Conservation (phyloP, 1,140 invertebrate genomes). For the Orchesella cincta region DNA sequence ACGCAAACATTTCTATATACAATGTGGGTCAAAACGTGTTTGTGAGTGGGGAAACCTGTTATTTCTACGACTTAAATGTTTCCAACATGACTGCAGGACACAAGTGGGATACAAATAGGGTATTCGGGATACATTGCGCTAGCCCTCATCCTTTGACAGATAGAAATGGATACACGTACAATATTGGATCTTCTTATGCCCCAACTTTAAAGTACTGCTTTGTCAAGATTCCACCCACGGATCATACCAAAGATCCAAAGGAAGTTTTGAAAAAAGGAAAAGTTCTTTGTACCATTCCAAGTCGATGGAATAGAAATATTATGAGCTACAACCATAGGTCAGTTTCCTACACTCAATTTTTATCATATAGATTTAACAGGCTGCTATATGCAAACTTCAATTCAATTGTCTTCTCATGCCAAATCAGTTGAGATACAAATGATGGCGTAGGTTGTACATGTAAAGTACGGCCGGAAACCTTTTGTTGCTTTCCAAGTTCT, state of each 20-base stretch:
- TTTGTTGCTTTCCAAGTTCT: too few species aligned
- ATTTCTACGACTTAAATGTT: slow-evolving; percentile 33
- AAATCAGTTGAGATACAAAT: too few species aligned
- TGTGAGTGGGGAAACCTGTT: slow-evolving; percentile 48
- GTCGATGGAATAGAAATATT: slow-evolving; percentile 53
- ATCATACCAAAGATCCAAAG: slow-evolving; percentile 24
- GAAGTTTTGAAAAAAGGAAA: slow-evolving; percentile 51
- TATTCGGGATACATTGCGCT: slow-evolving; percentile 31
- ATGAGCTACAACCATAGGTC: slow-evolving; percentile 59
- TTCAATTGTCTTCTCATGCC: too few species aligned
- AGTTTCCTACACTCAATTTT: not conserved
- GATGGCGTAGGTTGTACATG: too few species aligned
- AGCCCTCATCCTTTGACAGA: slow-evolving; percentile 24
- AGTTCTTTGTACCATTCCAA: slow-evolving; percentile 54
- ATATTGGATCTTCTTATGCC: slow-evolving; percentile 42
- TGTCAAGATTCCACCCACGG: slow-evolving; percentile 42
- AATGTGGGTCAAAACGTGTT: slow-evolving; percentile 56
- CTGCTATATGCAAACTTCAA: too few species aligned
- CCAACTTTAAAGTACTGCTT: slow-evolving; percentile 12
- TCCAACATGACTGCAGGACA: slow-evolving; percentile 20
- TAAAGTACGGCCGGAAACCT: too few species aligned
- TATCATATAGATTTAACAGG: too few species aligned
- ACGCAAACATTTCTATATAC: slow-evolving; percentile 54
- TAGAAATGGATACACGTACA: slow-evolving; percentile 42
- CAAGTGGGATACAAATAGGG: slow-evolving; percentile 37